Evolutionary conservation across 2,113 vertebrate genomes (phyloP).

Genomic region (Albula glossodonta): DNA sequence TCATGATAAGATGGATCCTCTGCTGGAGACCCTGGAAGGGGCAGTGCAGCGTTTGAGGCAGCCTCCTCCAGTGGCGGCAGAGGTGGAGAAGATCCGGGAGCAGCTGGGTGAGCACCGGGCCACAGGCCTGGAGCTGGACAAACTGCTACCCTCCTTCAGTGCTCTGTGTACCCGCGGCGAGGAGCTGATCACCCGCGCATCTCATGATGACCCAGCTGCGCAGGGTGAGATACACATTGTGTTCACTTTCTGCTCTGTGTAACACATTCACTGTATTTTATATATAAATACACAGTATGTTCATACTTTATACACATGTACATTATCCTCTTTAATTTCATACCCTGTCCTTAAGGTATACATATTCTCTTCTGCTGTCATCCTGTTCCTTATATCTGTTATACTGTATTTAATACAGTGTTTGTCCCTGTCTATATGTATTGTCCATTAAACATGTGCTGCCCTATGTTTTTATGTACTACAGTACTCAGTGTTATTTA

Average conservation of each 20-base stretch:
- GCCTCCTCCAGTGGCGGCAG: constrained; percentile 90
- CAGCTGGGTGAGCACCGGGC: constrained; percentile 90
- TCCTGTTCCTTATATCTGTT: neutral
- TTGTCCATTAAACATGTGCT: no score
- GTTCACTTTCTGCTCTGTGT: neutral
- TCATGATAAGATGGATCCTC: constrained; percentile 97
- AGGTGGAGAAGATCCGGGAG: constrained; percentile 97
- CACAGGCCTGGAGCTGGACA: constrained; percentile 89
- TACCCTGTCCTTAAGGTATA: neutral
- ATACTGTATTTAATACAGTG: no score
- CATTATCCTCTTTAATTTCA: neutral
- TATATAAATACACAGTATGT: neutral
- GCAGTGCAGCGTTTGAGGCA: constrained; percentile 84
- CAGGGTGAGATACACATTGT: constrained; percentile 74
- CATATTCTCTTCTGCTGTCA: neutral
- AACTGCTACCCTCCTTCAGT: constrained; percentile 92
- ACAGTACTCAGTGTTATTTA: no score
- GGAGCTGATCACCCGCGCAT: constrained; percentile 85
- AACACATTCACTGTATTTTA: neutral
- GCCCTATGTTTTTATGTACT: no score
- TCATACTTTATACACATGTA: neutral
- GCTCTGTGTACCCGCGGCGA: constrained; percentile 88
- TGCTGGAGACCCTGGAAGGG: constrained; percentile 89
- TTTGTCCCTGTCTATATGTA: no score
- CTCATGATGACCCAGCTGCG: constrained; percentile 87